Conservation (phyloP, 2,888 invertebrate genomes). For the Metopia argyrocephala region DNA sequence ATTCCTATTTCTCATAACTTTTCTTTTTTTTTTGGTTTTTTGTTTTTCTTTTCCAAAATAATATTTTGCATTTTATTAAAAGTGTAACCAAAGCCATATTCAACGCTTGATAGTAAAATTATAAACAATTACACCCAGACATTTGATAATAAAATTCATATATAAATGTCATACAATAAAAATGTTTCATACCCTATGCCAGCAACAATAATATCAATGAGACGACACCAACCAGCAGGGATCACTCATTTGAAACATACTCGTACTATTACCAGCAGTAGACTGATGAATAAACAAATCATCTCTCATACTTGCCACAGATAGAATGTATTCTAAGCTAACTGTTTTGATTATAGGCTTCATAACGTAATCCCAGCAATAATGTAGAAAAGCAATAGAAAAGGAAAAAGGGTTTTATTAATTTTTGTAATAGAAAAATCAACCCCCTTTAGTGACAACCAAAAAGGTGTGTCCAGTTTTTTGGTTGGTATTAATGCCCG, state of each 20-base stretch:
- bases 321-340: slow-evolving; percentile 19
- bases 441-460: slow-evolving; percentile 4
- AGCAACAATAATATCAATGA: no score
- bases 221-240: slow-evolving; percentile 61
- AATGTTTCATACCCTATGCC: slow-evolving; percentile 42
- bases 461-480: slow-evolving; percentile 58
- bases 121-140: slow-evolving; percentile 62
- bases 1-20: neutral
- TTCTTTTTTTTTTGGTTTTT: neutral
- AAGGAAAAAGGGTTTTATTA: slow-evolving; percentile 41
- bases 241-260: slow-evolving; percentile 54
- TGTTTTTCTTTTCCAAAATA: neutral
- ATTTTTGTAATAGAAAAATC: slow-evolving; percentile 11
- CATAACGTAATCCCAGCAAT: slow-evolving; percentile 41
- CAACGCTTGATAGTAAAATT: slow-evolving; percentile 20
- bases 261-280: slow-evolving; percentile 44
- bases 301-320: slow-evolving; percentile 11
- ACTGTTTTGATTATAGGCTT: slow-evolving; percentile 55
- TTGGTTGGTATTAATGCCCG: slow-evolving; percentile 37
- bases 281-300: slow-evolving; percentile 40
- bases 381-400: neutral
- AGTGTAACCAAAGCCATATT: slow-evolving; percentile 11
- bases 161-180: slow-evolving; percentile 62
- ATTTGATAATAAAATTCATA: slow-evolving; percentile 61
- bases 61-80: neutral